Evolutionary conservation across 2,113 vertebrate species (phyloP), one percentile per base, ranked within the genome.

Genomic region (Gambusia affinis): DNA sequence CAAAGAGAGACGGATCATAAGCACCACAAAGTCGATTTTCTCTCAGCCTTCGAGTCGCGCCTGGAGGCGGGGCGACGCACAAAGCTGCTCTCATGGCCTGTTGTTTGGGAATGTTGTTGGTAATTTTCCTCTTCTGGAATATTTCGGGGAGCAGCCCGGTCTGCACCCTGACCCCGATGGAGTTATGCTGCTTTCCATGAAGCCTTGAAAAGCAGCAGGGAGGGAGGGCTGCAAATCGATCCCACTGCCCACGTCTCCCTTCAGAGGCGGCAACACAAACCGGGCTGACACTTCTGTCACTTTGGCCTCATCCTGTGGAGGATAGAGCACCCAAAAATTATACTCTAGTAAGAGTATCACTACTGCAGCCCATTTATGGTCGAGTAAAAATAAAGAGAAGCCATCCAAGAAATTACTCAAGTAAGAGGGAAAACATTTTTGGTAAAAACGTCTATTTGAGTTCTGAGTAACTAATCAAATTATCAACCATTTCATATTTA

Each of bases 111-210:
- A 79, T 82, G 70, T 78, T 73, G 67, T 84, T 83, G 75, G 70
- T 82, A 37, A 64, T 84, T 85, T 86, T 57, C 72, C 35, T 37
- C 12, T 67, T 80, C 62, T 44, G 72, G 81, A 87, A 80, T 88
- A 76, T 87, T 83, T 79, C 22, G 33, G 79, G 70, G 60, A 76
- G 54, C 51, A 60, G 73, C 31, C 5, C 75, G 33, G 19, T 67
- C 71, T 85, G 81, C 66, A 84, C 74, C 47, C 70, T 76, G 83
- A 86, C 68, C 80, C 83, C 73, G 89, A 75, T 90, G 85, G 85
- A 78, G 86, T 92, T 77, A 85, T 84, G 72, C 64, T 75, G 80
- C 79, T 85, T 93, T 93, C 90, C 85, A 83, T 84, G 88, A 93
- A 90, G 83, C 51, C 85, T 68, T 72, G 35, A 42, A 73, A 74